Evolutionary conservation across 2,888 invertebrate genomes (phyloP).

Genomic region (Agrochola circellaris): DNA sequence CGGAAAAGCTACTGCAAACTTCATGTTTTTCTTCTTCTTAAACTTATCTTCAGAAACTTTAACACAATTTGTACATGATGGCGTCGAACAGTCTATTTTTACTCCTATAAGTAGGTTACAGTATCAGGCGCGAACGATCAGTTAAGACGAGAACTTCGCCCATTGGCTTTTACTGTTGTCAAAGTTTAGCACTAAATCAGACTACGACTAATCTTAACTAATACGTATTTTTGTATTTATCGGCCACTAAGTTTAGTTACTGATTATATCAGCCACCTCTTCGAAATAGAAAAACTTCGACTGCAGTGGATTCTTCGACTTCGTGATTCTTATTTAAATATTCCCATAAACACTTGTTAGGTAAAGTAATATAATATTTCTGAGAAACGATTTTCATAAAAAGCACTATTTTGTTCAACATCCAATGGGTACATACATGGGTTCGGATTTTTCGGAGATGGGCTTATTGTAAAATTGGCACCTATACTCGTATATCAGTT

Average conservation of each 20-base stretch:
- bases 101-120: slow-evolving; percentile 67
- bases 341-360: background rate
- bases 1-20: slow-evolving; percentile 47
- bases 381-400: slow-evolving; percentile 11
- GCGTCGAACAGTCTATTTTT: slow-evolving; percentile 62
- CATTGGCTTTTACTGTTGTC: slow-evolving; percentile 80
- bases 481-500: background rate
- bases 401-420: background rate
- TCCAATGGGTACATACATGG: background rate
- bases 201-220: slow-evolving; percentile 69
- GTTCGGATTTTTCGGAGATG: background rate
- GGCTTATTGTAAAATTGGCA: too few species aligned
- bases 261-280: slow-evolving; percentile 6
- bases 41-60: slow-evolving; percentile 54
- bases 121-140: slow-evolving; percentile 80
- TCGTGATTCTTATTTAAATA: background rate
- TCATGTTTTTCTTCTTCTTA: slow-evolving; percentile 39
- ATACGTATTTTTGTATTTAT: slow-evolving; percentile 65
- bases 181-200: slow-evolving; percentile 82
- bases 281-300: background rate
- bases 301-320: background rate
- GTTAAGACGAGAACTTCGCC: slow-evolving; percentile 78
- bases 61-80: slow-evolving; percentile 42
- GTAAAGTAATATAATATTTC: background rate
- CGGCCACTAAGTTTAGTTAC: slow-evolving; percentile 19